These are phyloP conservation scores for Raphicerus campestris DNA, from an alignment of 2,113 vertebrate genomes.

Conservation along the genomic window DNA sequence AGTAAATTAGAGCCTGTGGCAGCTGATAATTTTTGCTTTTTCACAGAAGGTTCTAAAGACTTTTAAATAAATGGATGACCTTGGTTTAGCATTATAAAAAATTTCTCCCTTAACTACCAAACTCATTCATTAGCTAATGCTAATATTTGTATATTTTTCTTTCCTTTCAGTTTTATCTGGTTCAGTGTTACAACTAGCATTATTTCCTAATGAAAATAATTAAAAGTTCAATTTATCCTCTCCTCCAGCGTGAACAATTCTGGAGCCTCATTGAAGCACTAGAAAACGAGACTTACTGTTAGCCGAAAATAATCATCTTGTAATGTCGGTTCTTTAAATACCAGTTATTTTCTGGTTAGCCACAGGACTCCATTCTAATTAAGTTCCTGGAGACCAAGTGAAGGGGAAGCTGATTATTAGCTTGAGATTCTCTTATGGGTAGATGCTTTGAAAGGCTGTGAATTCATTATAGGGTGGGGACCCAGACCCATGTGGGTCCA, in stretches of 20 bases:
- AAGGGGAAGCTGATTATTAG: not conserved
- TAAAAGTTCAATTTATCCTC: slow-evolving; percentile 4
- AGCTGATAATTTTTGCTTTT: slow-evolving; percentile 11
- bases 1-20: not conserved
- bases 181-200: not conserved
- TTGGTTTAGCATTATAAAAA: slow-evolving; percentile 2
- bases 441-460: not conserved
- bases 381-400: not conserved
- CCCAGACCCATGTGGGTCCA: not conserved
- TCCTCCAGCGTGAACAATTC: not conserved
- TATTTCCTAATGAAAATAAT: not conserved
- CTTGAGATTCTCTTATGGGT: not conserved
- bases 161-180: not conserved
- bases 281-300: not conserved
- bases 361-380: not conserved
- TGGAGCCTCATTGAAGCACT: not conserved
- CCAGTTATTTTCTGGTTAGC: not conserved
- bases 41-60: not conserved
- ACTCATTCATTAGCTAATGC: not conserved
- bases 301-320: not conserved
- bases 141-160: not conserved
- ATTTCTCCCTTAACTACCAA: not conserved
- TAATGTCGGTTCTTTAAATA: not conserved
- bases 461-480: not conserved
- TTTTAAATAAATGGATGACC: not conserved